Base-by-base conservation (phyloP, 2,797 vertebrate genomes). In the Melanotaenia parkinsoni region DNA sequence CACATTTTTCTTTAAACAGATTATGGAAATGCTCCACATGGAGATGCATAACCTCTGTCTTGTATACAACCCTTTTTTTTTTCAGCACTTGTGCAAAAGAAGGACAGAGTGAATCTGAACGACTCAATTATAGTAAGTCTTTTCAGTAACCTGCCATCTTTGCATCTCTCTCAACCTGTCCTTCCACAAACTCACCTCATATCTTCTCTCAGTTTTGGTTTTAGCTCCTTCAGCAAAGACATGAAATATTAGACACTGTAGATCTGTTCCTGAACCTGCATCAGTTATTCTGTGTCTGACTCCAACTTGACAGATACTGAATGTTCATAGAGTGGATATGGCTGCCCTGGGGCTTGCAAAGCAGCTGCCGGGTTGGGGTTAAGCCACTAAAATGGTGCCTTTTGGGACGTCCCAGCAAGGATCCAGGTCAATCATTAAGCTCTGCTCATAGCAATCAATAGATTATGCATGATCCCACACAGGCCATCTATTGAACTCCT, bases 391-490 rank as follows among this genome's bases (percentile, higher is more conserved):
- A 77, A 69, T 59, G 60, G 50, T 61, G 64, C 43, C 71, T 61
- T 50, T 58, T 77, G 74, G 59, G 69, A 84, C 60, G 28, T 58
- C 50, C 69, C n/a, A 32, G 32, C 35, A 10, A 53, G 66, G 65
- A 84, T 80, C 70, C 79, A 80, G 77, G 81, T 79, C 78, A 76
- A 45, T 75, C 54, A 74, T 74, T 76, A 82, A 81, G 57, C 72
- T 57, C 69, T 14, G 43, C 43, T 63, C 62, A 75, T 28, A 66
- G 35, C 59, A 45, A 63, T 66, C 72, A 62, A 80, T 77, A 64
- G 38, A 83, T 76, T 72, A 80, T 60, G 58, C n/a, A 67, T 76
- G 43, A 54, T 54, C 61, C 32, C 40, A 26, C 45, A 18, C 7
- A 51, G 20, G 22, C 35, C 11, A 18, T 32, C 28, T 43, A 57